Evolutionary conservation across 1,140 invertebrate species (phyloP), one percentile per base, ranked within the genome.

Genomic region (Drosophila ficusphila): DNA sequence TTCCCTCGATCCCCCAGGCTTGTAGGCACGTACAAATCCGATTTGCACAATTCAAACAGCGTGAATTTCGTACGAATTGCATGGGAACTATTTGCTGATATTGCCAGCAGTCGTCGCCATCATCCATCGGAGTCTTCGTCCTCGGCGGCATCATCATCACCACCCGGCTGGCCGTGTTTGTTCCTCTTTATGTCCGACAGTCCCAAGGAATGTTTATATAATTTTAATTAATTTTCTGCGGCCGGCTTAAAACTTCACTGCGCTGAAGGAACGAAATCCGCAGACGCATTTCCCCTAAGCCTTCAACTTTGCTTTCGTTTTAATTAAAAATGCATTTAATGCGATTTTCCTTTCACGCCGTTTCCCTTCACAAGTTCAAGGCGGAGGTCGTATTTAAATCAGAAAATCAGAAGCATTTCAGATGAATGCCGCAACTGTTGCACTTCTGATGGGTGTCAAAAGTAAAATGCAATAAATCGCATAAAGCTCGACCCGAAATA

Each of bases 41-140:
- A 88, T 86, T 86, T 82, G 51, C 81, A 70, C 82, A 88, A 88
- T 88, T 77, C 82, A 86, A 86, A 86, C 86, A 86, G 61, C 77
- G 64, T 65, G 49, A 33, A 76, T 86, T 86, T 81, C 44, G 77
- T 25, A 44, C 19, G 39, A 48, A 76, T 73, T 65, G 76, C 60
- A 79, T 56, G 33, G 39, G 70, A 73, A 69, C 56, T 86, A 82
- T 86, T 85, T 88, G 76, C 52, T 52, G 48, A 68, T 85, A 85
- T 73, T 58, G 42, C 61, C 60, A 56, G 42, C 68, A 73, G 57
- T 72, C 69, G 33, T 62, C 39, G 29, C 29, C 44, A 39, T n/a
- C 21, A 42, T 42, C 21, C 41, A 44, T 12, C 19, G 8, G n/a
- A 18, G 21, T 39, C 25, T 21, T 4, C 23, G 11, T 39, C 25